A percentile compares a stretch with the other conserved stretches of the same genome.
Evolutionary conservation across 2,888 invertebrate genomes (phyloP).

Genomic region (Noctua comes): DNA sequence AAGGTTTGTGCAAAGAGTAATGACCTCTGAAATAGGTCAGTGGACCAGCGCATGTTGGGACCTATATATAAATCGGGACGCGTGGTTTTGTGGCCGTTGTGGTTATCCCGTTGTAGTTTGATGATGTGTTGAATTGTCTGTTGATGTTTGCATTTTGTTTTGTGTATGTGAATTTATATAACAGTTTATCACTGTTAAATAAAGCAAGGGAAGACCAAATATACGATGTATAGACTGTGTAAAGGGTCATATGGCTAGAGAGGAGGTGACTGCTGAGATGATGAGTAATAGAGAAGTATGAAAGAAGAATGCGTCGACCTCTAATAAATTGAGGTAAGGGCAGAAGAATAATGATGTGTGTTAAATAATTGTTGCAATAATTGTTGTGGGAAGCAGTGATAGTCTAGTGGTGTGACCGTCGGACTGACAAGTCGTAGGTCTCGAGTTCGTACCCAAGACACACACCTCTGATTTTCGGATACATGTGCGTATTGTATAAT

Average conservation of each 20-base stretch:
- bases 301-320: background rate
- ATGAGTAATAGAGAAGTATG: background rate
- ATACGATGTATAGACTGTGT: background rate
- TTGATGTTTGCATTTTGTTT: background rate
- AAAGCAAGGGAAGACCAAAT: background rate
- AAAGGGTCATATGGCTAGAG: background rate
- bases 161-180: background rate
- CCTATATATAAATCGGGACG: conserved; percentile 29
- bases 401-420: no score
- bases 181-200: no score
- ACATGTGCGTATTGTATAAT: no score
- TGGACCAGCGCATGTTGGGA: conserved; percentile 22
- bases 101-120: conserved; percentile 25
- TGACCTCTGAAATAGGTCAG: conserved; percentile 51
- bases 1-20: conserved; percentile 18
- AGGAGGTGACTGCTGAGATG: background rate
- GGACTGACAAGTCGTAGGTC: no score
- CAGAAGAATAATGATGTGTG: background rate
- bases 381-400: no score
- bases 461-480: no score
- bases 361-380: background rate
- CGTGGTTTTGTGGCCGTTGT: conserved; percentile 23
- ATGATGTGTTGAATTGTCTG: conserved; percentile 3
- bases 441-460: no score
- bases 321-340: background rate